phyloP scores from a whole-genome alignment of 2,113 vertebrate genomes.

The Lontra canadensis region DNA sequence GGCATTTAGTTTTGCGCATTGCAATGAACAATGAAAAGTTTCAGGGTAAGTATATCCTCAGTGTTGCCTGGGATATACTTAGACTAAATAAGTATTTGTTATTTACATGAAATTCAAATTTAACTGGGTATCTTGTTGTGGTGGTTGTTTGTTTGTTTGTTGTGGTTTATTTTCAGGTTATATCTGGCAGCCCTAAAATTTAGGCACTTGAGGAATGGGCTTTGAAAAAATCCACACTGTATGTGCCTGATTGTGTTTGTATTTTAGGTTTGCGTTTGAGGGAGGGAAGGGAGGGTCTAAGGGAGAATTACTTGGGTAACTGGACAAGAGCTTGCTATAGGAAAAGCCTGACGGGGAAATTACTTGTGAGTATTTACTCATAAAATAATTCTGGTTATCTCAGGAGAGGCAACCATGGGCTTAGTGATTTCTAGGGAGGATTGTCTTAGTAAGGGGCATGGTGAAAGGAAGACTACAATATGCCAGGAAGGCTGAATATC shows the following conservation, averaged over 20 bases:
- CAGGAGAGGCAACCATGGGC: not conserved
- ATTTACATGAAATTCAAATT: constrained; percentile 3
- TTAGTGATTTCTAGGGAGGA: not conserved
- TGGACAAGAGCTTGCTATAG: not conserved
- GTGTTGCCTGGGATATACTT: not conserved
- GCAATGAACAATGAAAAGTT: not conserved
- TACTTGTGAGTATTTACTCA: constrained; percentile 20
- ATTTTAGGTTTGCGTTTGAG: not conserved
- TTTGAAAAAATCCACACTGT: not conserved
- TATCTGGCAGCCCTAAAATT: not conserved
- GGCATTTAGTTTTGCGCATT: not conserved
- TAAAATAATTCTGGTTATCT: constrained; percentile 46
- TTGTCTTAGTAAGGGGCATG: not conserved
- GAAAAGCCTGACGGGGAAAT: not conserved
- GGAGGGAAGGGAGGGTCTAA: not conserved
- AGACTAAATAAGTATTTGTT: not conserved
- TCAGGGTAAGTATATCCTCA: not conserved
- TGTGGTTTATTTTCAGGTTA: not conserved
- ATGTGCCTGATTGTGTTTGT: not conserved
- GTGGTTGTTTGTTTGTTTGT: not conserved
- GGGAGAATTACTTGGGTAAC: not conserved
- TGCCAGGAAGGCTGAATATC: not conserved
- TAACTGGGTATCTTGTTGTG: not conserved
- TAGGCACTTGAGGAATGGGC: not conserved
- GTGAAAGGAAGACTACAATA: not conserved